These are phyloP conservation scores for Andricus grossulariae DNA, from an alignment of 1,140 invertebrate genomes.

Conservation along the genomic window DNA sequence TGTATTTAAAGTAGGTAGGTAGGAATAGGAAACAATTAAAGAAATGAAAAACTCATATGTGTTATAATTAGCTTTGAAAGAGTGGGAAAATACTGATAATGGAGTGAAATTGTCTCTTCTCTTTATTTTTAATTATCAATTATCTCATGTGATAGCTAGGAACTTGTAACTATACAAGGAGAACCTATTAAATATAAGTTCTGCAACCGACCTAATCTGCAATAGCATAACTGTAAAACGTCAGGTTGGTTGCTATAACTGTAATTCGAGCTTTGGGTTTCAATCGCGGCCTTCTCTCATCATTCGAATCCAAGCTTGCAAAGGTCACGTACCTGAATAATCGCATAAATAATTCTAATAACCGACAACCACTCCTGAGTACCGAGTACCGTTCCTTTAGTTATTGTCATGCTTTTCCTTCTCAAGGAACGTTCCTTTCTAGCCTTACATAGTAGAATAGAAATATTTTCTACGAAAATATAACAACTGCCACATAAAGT, in stretches of 20 bases:
- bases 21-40: background rate
- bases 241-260: slow-evolving; percentile 65
- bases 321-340: slow-evolving; percentile 31
- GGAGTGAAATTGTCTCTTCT: slow-evolving; percentile 14
- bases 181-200: slow-evolving; percentile 45
- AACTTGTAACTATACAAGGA: slow-evolving; percentile 17
- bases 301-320: slow-evolving; percentile 37
- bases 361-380: slow-evolving; percentile 16
- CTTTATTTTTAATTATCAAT: background rate
- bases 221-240: slow-evolving; percentile 61
- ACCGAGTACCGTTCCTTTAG: slow-evolving; percentile 11
- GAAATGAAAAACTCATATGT: background rate
- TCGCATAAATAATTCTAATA: slow-evolving; percentile 30
- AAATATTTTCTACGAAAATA: too few species aligned
- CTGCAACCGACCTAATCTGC: slow-evolving; percentile 52
- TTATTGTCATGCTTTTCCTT: slow-evolving; percentile 11
- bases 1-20: background rate
- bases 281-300: slow-evolving; percentile 36
- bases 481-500: too few species aligned
- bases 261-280: slow-evolving; percentile 61
- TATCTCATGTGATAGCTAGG: background rate
- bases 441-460: too few species aligned
- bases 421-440: slow-evolving; percentile 17
- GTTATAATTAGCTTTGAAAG: background rate
- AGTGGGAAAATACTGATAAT: slow-evolving; percentile 6